Evolutionary conservation across 2,797 vertebrate genomes (phyloP).

Genomic region (Caiman crocodilus): DNA sequence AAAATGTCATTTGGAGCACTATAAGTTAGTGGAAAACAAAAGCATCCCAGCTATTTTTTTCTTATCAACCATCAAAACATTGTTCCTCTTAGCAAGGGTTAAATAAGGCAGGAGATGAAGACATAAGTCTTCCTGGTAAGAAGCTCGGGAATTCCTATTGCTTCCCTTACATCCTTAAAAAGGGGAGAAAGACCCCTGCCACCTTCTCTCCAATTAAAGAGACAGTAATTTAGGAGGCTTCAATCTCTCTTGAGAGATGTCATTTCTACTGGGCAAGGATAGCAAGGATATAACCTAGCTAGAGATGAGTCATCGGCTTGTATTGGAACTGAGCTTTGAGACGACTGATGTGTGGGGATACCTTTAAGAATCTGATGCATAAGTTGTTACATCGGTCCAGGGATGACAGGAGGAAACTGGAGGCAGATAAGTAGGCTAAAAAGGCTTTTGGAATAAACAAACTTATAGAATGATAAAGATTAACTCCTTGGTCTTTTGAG

Average conservation of each 20-base stretch:
- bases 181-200: background rate
- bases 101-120: background rate
- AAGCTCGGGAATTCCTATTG: background rate
- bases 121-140: no score
- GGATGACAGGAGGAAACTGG: no score
- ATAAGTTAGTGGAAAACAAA: background rate
- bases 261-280: background rate
- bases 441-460: no score
- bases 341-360: background rate
- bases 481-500: no score
- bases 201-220: background rate
- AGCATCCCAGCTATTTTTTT: background rate
- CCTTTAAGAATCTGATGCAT: no score
- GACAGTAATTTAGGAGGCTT: rapidly evolving
- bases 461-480: no score
- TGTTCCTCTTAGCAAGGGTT: background rate
- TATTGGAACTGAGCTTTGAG: conserved; percentile 34
- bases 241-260: background rate
- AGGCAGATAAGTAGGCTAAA: no score
- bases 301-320: background rate
- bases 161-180: background rate
- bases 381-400: no score
- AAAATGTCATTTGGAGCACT: background rate
- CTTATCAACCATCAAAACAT: background rate
- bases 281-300: background rate